Evolutionary conservation across 2,797 vertebrate species (phyloP), one percentile per base, ranked within the genome.

Genomic region (Melanitta fusca): DNA sequence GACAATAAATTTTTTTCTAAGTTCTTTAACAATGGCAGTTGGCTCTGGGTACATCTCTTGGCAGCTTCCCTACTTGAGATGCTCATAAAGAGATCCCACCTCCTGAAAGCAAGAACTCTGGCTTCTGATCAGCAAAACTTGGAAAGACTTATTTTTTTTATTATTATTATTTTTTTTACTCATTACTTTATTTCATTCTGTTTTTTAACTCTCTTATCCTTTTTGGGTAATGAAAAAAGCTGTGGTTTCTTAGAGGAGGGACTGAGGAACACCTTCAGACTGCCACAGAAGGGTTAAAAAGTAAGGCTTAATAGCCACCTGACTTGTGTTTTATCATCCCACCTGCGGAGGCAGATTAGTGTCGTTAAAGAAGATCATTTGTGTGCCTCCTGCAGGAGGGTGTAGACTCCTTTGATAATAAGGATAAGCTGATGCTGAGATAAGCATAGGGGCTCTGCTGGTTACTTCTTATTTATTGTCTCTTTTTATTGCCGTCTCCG

Each of bases 381-480:
- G 94, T 96, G 74, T 95, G 95, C 96, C 91, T 97, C 95, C 95
- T 96, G 87, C 53, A 93, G 60, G 74, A 96, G 96, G 98, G 97
- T 82, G 95, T 96, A 97, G 94, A 7, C 91, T 96, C 72, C 97
- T 97, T 97, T 98, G 98, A 98, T 98, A 98, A 97, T 98, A 97
- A 97, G 98, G 98, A 98, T 98, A 98, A 98, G 96, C 97, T 98
- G 98, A 97, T 98, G 97, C 65, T 53, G 94, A 80, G 98, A 98
- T 98, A 98, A 98, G 98, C 81, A 65, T 72, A 95, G 82, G 53
- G 93, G 51, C 94, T 96, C 91, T 97, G 96, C 96, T 97, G 97
- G 97, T 98, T 98, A 97, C 96, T 98, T 96, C 96, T 98, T 98
- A 98, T 98, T 98, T 98, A 98, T 98, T 97, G 97, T 98, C 96